Conservation (phyloP, 2,888 invertebrate genomes). For the Heliothis peltigera region DNA sequence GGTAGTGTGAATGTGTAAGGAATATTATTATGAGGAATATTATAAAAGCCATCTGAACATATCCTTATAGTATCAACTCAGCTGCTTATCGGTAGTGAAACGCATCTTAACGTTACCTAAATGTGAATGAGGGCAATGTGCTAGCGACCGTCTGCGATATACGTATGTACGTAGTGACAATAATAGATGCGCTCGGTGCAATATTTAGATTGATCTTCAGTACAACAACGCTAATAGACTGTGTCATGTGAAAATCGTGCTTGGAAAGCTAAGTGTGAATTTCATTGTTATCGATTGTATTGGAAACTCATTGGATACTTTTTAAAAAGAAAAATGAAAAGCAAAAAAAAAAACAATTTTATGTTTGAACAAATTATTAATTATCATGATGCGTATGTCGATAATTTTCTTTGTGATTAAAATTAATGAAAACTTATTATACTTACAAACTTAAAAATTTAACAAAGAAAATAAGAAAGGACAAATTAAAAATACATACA, state of each 20-base stretch:
- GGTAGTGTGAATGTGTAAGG: too few species aligned
- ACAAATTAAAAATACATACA: too few species aligned
- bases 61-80: constrained; percentile 41
- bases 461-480: too few species aligned
- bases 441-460: too few species aligned
- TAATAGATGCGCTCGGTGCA: constrained; percentile 40
- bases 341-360: too few species aligned
- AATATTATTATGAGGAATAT: too few species aligned
- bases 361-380: too few species aligned
- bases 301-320: too few species aligned
- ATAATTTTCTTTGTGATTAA: too few species aligned
- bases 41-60: too few species aligned
- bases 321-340: background rate
- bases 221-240: constrained; percentile 22
- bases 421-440: too few species aligned
- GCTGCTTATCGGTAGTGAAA: constrained; percentile 49
- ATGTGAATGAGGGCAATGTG: constrained; percentile 59
- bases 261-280: constrained; percentile 6
- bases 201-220: constrained; percentile 50
- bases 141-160: constrained; percentile 42
- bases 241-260: constrained; percentile 9
- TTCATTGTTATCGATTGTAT: background rate
- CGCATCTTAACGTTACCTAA: constrained; percentile 57
- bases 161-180: constrained; percentile 45
- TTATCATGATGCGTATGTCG: too few species aligned